Base-by-base conservation (phyloP, 2,888 invertebrate species). In the Adela reaumurella region DNA sequence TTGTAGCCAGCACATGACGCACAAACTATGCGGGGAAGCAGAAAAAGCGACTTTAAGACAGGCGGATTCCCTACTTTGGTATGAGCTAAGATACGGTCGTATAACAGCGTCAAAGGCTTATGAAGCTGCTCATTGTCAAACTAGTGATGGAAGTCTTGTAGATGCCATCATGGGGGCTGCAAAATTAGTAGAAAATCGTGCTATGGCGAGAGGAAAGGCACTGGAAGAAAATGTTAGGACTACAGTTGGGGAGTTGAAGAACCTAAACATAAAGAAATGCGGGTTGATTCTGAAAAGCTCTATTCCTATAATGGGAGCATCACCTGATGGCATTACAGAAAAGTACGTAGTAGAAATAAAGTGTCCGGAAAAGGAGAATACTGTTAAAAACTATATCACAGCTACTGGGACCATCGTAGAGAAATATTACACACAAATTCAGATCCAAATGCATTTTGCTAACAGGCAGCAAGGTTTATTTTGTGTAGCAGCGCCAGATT, bases 221-320 rank as follows among this genome's bases (percentile, higher is more conserved):
- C 20, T 44, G 2, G 42, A 46, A 43, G 46, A 44, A 3, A 47
- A 19, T n/a, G n/a, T n/a, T n/a, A n/a, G n/a, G n/a, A n/a, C n/a
- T n/a, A n/a, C n/a, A n/a, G n/a, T n/a, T n/a, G n/a, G n/a, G n/a
- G n/a, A n/a, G n/a, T n/a, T n/a, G n/a, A n/a, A n/a, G n/a, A 44
- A 17, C n/a, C 3, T 28, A 47, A 41, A 47, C 35, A 50, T 47
- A n/a, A 44, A 47, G 20, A 35, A 41, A 35, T 29, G 47, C 47
- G 44, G 47, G 8, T 11, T 47, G 11, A 43, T 8, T 10, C 17
- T 49, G 18, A 24, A 43, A 14, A 10, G 6, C 3, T 2, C 8
- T 11, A 45, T 47, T 49, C 51, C 49, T 18, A 44, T 50, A 14
- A 47, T 53, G 45, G 50, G 47, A 43, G 52, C 50, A n/a, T 52